A percentile compares a stretch with the other conserved stretches of the same genome.
phyloP scores from a whole-genome alignment of 2,888 invertebrate genomes.

The Melinaea menophilus region DNA sequence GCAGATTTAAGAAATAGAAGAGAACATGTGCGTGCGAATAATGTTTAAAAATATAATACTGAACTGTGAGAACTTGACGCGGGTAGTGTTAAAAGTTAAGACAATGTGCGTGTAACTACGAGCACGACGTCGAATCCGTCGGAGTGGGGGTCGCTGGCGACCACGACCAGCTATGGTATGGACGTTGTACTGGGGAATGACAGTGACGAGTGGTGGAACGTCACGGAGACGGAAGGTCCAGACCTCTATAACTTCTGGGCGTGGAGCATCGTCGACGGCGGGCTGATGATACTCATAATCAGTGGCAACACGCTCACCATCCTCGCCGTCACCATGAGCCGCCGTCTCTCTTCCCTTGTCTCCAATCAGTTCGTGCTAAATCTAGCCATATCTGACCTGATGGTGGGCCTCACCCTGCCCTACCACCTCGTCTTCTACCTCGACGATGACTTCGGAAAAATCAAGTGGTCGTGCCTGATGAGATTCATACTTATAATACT shows the following conservation, averaged over 20 bases:
- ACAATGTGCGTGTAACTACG: slow-evolving; percentile 59
- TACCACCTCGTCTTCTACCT: slow-evolving; percentile 88
- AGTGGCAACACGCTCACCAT: slow-evolving; percentile 87
- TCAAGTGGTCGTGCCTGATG: slow-evolving; percentile 81
- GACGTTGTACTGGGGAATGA: slow-evolving; percentile 67
- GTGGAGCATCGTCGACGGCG: slow-evolving; percentile 82
- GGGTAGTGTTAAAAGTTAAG: slow-evolving; percentile 56
- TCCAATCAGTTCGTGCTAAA: slow-evolving; percentile 89
- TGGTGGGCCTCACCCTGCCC: slow-evolving; percentile 86
- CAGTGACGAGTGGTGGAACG: slow-evolving; percentile 59
- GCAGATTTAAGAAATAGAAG: slow-evolving; percentile 19
- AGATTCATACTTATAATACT: slow-evolving; percentile 85
- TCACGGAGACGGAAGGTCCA: slow-evolving; percentile 49
- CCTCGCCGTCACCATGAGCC: slow-evolving; percentile 83
- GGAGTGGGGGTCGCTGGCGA: slow-evolving; percentile 69
- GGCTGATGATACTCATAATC: slow-evolving; percentile 82
- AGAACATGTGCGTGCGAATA: slow-evolving; percentile 28
- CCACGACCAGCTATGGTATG: slow-evolving; percentile 75
- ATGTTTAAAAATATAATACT: slow-evolving; percentile 42
- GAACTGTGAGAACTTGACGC: slow-evolving; percentile 44
- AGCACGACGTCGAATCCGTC: slow-evolving; percentile 69
- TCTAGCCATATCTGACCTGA: slow-evolving; percentile 86
- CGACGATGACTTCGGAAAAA: slow-evolving; percentile 77
- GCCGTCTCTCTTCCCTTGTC: slow-evolving; percentile 82
- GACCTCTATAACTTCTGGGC: slow-evolving; percentile 72